Percentiles rank a stretch among this genome's conserved stretches.
phyloP scores from a whole-genome alignment of 1,140 invertebrate species.

The Rhyacophila brunnea region DNA sequence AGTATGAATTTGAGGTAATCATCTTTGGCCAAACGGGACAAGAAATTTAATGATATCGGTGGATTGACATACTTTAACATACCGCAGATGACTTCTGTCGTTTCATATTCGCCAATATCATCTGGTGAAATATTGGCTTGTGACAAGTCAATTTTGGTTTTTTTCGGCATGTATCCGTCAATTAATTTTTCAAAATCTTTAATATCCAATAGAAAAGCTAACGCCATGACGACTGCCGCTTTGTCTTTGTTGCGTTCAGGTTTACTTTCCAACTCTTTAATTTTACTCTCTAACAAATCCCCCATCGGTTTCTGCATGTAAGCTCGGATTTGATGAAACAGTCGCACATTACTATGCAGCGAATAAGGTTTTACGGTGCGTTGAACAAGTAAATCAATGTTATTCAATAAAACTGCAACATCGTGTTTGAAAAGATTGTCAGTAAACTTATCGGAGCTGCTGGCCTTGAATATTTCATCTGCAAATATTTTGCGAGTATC shows the following conservation, averaged over 20 bases:
- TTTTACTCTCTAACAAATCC: neutral
- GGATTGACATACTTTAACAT: constrained; percentile 18
- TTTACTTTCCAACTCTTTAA: constrained; percentile 3
- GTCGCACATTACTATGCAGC: neutral
- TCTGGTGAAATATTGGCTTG: too few relatives aligned
- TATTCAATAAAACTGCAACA: constrained; percentile 5
- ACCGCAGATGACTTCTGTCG: constrained; percentile 9
- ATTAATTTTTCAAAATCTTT: constrained; percentile 17
- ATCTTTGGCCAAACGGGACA: constrained; percentile 14
- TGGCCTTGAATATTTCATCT: constrained; percentile 11
- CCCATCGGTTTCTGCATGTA: constrained; percentile 22
- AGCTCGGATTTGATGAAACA: constrained; percentile 12
- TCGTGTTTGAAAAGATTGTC: constrained; percentile 16
- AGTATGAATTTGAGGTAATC: constrained; percentile 30
- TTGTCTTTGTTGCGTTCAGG: constrained; percentile 1
- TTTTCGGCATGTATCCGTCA: constrained; percentile 9
- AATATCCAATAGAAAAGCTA: constrained; percentile 9
- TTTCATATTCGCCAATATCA: constrained; percentile 8
- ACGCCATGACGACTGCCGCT: neutral
- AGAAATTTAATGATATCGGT: constrained; percentile 12
- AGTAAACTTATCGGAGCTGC: neutral
- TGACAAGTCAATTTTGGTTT: constrained; percentile 14
- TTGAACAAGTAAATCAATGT: constrained; percentile 4
- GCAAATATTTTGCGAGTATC: constrained; percentile 20
- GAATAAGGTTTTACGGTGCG: neutral